A percentile compares a stretch with the other conserved stretches of the same genome.
Conservation (phyloP, 2,797 vertebrate genomes). For the Spinibarbus caldwelli region DNA sequence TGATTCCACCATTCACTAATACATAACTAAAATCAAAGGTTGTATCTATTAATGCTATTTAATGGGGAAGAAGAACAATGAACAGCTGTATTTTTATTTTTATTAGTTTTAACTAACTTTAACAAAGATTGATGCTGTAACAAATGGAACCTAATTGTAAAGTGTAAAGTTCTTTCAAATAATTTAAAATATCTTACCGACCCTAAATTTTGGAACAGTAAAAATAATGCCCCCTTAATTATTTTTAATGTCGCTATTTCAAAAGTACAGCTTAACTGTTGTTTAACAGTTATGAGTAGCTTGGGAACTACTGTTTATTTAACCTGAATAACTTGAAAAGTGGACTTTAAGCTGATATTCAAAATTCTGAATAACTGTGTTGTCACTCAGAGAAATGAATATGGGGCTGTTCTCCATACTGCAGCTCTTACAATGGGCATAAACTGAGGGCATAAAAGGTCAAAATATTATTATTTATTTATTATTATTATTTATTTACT, state of each 20-base stretch:
- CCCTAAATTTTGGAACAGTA: no score
- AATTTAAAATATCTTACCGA: no score
- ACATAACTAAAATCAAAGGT: background rate
- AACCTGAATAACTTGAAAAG: background rate
- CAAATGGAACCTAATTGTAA: no score
- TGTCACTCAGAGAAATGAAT: background rate
- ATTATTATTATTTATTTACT: background rate
- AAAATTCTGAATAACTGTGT: background rate
- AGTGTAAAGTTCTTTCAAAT: no score
- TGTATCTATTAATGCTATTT: no score
- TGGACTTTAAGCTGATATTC: background rate
- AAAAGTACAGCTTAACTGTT: background rate
- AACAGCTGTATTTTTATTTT: no score
- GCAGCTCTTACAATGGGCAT: background rate
- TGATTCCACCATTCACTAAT: background rate
- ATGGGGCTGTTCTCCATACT: background rate
- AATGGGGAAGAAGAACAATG: no score
- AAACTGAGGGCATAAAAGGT: background rate
- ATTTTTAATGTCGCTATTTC: no score
- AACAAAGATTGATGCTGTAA: no score
- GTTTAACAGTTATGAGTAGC: background rate
- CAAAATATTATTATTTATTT: background rate
- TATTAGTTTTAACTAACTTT: no score
- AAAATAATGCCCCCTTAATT: background rate
- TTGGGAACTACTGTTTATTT: background rate